Base-by-base conservation (phyloP, 2,797 vertebrate species). In the Cryptoblepharus egeriae region DNA sequence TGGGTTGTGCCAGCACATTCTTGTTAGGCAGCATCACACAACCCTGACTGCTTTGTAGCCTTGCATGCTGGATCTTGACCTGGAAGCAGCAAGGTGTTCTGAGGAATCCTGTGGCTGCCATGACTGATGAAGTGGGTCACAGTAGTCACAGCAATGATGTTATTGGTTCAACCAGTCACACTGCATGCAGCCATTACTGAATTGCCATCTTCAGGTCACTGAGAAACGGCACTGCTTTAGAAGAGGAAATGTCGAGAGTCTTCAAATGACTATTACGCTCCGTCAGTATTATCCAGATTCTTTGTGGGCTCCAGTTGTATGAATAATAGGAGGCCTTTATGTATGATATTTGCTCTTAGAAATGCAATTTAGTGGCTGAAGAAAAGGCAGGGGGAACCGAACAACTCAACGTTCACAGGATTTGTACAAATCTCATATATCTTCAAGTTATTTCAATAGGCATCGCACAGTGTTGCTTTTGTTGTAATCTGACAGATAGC, bases 381-480 rank as follows among this genome's bases (percentile, higher is more conserved):
- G 77, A 81, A 67, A 6, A 2, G 65, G 3, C 67, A 75, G 37
- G 35, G 8, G 4, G 10, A 32, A 2, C 80, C 5, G 6, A 15
- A 67, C 81, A 0, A 58, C 1, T 70, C 22, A 89, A 68, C 5
- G 72, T 65, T 55, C 68, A 18, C 55, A 1, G 5, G 6, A n/a
- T 77, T 82, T 63, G 60, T 20, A 1, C 70, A 64, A 63, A n/a
- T n/a, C n/a, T n/a, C n/a, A n/a, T n/a, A n/a, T n/a, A n/a, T n/a
- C 58, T 91, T 90, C 78, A 87, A 88, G 73, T 83, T 75, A 83
- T 77, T 15, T 74, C 42, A 30, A 16, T 72, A 32, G 55, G 63
- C 67, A 24, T 12, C 3, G 42, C 58, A 11, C n/a, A 68, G 1
- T 45, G 28, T 13, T 49, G 30, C 1, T 74, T 80, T 87, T 91